A percentile compares a stretch with the other conserved stretches of the same genome.
Conservation (phyloP, 2,113 vertebrate genomes). For the Erythrolamprus reginae region DNA sequence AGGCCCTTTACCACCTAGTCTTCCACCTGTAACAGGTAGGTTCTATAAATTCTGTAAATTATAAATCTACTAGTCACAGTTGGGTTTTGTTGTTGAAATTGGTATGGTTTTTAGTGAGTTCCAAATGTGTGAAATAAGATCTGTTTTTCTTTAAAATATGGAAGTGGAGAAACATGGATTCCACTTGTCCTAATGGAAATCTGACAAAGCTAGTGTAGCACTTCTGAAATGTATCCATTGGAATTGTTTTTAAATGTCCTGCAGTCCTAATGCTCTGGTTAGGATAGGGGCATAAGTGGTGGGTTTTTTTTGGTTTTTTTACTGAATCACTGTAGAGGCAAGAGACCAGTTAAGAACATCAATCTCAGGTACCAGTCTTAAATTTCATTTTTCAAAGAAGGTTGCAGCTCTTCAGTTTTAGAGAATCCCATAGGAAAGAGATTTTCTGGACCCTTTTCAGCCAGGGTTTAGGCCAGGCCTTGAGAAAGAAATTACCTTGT, state of each 20-base stretch:
- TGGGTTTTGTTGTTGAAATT: not conserved
- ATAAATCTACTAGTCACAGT: not conserved
- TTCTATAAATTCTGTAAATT: not conserved
- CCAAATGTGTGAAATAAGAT: not conserved
- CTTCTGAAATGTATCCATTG: not conserved
- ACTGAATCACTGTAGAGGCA: not conserved
- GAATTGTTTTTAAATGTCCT: not conserved
- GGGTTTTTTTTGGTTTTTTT: not conserved
- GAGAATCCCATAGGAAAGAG: not conserved
- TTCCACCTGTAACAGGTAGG: slow-evolving; percentile 91
- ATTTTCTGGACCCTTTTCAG: not conserved
- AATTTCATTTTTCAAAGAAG: not conserved
- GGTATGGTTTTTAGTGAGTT: not conserved
- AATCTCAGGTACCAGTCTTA: not conserved
- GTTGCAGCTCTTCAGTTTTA: not conserved
- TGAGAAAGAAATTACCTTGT: not conserved
- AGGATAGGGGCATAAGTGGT: not conserved
- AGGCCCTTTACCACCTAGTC: slow-evolving; percentile 86
- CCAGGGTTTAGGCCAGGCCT: not conserved
- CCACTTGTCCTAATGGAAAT: not conserved
- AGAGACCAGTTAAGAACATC: not conserved
- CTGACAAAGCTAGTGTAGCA: not conserved
- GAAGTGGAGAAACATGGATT: not conserved
- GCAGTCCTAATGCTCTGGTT: not conserved
- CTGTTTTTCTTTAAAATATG: not conserved